phyloP scores from a whole-genome alignment of 2,113 vertebrate species.

The Accipiter cooperii region DNA sequence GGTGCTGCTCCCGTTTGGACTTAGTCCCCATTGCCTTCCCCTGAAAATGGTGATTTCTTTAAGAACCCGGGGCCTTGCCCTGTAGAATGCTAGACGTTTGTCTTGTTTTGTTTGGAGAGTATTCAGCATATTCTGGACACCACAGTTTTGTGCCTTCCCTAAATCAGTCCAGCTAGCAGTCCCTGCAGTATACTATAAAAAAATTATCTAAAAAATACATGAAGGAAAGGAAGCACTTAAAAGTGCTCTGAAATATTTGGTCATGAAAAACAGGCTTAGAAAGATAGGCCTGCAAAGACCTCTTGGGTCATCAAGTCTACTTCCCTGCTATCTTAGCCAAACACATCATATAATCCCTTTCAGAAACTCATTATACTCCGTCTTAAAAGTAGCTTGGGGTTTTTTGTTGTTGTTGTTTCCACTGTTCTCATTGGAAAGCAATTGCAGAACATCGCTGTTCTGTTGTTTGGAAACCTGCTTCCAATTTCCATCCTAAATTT shows the following conservation, averaged over 20 bases:
- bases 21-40: background rate
- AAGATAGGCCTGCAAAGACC: background rate
- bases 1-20: background rate
- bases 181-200: background rate
- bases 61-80: background rate
- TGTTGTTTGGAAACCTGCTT: slow-evolving; percentile 41
- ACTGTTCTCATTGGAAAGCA: slow-evolving; percentile 12
- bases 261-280: background rate
- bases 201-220: slow-evolving; percentile 1
- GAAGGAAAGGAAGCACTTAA: slow-evolving; percentile 1
- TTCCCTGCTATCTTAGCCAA: slow-evolving; percentile 20
- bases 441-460: background rate
- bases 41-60: background rate
- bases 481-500: slow-evolving; percentile 34
- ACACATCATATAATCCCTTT: slow-evolving; percentile 7
- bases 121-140: background rate
- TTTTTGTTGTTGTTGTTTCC: slow-evolving; percentile 5
- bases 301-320: background rate
- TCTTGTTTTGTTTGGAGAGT: background rate
- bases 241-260: background rate
- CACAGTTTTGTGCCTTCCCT: background rate
- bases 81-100: background rate
- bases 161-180: background rate
- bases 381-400: background rate
- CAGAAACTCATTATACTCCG: background rate